A percentile compares a stretch with the other conserved stretches of the same genome.
These are phyloP conservation scores for Anguilla marmorata DNA, from an alignment of 2,797 vertebrate genomes.

Conservation along the genomic window DNA sequence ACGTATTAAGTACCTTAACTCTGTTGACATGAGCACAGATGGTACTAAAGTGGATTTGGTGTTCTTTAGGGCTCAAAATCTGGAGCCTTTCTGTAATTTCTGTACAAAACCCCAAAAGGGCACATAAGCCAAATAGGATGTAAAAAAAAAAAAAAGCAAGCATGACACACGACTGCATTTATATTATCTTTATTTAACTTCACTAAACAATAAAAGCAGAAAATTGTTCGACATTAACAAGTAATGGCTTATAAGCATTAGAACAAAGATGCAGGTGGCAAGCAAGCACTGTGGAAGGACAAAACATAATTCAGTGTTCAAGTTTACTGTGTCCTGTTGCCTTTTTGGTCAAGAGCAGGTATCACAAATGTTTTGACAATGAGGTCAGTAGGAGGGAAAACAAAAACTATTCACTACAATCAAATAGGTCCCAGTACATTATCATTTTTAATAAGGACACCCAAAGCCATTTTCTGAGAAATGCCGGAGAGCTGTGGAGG, in stretches of 20 bases:
- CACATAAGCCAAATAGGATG: not conserved
- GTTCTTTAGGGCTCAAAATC: not conserved
- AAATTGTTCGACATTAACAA: slow-evolving; percentile 11
- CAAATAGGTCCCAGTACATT: not conserved
- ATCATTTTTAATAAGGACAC: not conserved
- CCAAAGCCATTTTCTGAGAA: not conserved
- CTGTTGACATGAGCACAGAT: not conserved
- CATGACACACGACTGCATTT: not conserved
- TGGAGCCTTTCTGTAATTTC: not conserved
- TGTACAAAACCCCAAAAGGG: not conserved
- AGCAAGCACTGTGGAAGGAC: not conserved
- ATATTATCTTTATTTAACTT: slow-evolving; percentile 22
- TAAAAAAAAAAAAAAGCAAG: not conserved
- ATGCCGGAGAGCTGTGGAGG: not conserved
- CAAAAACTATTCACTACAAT: not conserved
- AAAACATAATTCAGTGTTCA: slow-evolving; percentile 11
- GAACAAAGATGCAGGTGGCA: not conserved
- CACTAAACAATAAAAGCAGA: slow-evolving; percentile 20
- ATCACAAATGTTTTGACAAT: not conserved
- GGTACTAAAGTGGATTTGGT: not conserved
- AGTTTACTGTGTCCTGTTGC: slow-evolving; percentile 11
- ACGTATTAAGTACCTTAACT: too few relatives aligned
- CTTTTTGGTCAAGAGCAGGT: slow-evolving; percentile 28
- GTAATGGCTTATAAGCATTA: slow-evolving; percentile 16
- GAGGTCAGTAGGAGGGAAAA: not conserved